Percentiles rank a stretch among this genome's conserved stretches.
These are phyloP conservation scores for Tipula lateralis DNA, from an alignment of 2,888 invertebrate species.

Conservation along the genomic window DNA sequence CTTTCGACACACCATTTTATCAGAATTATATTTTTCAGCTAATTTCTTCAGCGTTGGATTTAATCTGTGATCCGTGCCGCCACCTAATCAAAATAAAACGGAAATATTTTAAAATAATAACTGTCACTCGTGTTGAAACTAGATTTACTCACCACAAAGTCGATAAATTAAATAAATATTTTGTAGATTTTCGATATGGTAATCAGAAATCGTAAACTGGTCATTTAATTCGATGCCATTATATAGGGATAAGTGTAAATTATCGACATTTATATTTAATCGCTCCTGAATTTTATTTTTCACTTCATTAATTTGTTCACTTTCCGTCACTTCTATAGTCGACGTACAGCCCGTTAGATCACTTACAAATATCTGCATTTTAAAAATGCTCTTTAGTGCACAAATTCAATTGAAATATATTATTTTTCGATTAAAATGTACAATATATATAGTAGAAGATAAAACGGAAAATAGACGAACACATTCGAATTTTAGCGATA, in stretches of 20 bases:
- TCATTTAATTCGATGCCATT: not conserved
- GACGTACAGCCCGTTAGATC: not conserved
- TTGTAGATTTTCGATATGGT: not conserved
- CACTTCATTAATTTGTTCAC: not conserved
- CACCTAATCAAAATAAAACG: not conserved
- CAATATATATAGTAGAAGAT: not conserved
- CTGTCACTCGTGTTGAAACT: not conserved
- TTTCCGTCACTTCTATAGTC: not conserved
- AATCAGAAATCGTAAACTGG: not conserved
- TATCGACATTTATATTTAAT: not conserved
- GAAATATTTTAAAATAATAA: not conserved
- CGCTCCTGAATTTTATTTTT: not conserved
- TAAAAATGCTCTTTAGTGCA: not conserved
- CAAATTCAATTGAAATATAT: not conserved
- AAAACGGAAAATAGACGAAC: not conserved
- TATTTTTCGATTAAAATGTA: not conserved
- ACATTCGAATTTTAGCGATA: not conserved
- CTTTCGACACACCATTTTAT: conserved; percentile 28
- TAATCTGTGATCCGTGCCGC: not conserved
- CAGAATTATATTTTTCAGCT: not conserved
- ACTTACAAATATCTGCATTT: conserved; percentile 19
- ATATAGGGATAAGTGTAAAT: not conserved
- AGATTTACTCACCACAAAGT: not conserved
- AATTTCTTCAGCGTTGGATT: not conserved
- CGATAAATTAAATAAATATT: not conserved